These are phyloP conservation scores for Neuroterus valhalla DNA, from an alignment of 1,140 invertebrate genomes.

Conservation along the genomic window DNA sequence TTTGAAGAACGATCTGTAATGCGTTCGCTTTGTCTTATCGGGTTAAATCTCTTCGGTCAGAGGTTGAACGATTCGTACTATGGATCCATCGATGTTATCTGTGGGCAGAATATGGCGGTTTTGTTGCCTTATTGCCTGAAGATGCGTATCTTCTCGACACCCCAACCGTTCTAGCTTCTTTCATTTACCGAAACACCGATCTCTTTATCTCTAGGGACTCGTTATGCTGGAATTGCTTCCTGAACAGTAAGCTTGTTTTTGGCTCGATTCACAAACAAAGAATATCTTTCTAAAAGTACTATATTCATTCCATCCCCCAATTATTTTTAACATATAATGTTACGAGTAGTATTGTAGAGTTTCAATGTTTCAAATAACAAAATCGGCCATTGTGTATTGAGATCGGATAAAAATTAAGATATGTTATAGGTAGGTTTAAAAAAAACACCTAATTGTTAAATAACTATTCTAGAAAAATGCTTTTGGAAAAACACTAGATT, in stretches of 20 bases:
- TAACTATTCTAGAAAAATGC: too few species aligned
- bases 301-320: too few species aligned
- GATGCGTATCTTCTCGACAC: constrained; percentile 21
- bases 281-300: too few species aligned
- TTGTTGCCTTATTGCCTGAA: constrained; percentile 13
- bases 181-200: constrained; percentile 13
- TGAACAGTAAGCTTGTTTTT: not conserved
- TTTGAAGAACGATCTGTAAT: not conserved
- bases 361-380: too few species aligned
- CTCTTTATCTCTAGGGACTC: not conserved
- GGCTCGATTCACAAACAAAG: not conserved
- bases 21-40: not conserved
- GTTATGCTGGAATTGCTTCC: not conserved
- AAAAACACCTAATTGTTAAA: too few species aligned
- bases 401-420: too few species aligned
- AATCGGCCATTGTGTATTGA: too few species aligned
- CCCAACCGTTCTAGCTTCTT: constrained; percentile 17
- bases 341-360: too few species aligned
- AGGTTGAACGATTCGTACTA: constrained; percentile 17
- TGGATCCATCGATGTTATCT: constrained; percentile 23
- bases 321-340: too few species aligned
- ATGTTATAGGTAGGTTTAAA: too few species aligned
- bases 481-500: too few species aligned
- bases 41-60: constrained; percentile 1
- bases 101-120: not conserved